Base-by-base conservation (phyloP, 2,888 invertebrate genomes). In the Euzetes globulus region DNA sequence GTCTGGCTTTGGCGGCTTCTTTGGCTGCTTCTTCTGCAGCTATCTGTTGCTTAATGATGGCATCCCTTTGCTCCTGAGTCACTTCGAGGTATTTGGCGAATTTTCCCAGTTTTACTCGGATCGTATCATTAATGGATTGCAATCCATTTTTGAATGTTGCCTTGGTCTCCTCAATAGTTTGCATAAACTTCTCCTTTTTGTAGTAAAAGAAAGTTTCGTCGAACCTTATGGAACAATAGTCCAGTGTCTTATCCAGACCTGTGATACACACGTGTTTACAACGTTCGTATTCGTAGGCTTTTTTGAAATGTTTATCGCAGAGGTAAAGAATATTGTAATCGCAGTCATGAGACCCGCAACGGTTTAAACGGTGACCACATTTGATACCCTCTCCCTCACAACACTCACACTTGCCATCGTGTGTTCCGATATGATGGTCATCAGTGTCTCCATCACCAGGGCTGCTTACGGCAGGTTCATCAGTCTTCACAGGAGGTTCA, bases 361-460 rank as follows among this genome's bases (percentile, higher is more conserved):
- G 6, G 19, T 41, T n/a, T 45, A 68, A 15, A 15, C 41, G 68
- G 1, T 3, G 1, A 1, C 68, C 68, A 19, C 68, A 68, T 41
- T 33, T 45, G 45, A 68, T 5, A 2, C 68, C 68, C 13, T 37
- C 41, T n/a, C 68, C 68, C 11, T 17, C 68, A 68, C 68, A 68
- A 22, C 68, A 68, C n/a, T 41, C 22, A 41, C 68, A 68, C 1
- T 41, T 60, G 5, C 60, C 60, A 25, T 52, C 52, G 19, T 52
- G 6, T 1, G 52, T 19, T 52, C 22, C 52, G 19, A n/a, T 27
- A 29, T 29, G 33, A 29, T 33, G 33, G 0, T 27, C 60, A 27
- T 9, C 58, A 58, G 5, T 17, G 27, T 4, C 58, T n/a, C 52
- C 52, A n/a, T 15, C 15, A 50, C 22, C 52, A 52, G 52, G 13